A percentile compares a stretch with the other conserved stretches of the same genome.
phyloP scores from a whole-genome alignment of 2,113 vertebrate species.

The Cariama cristata region DNA sequence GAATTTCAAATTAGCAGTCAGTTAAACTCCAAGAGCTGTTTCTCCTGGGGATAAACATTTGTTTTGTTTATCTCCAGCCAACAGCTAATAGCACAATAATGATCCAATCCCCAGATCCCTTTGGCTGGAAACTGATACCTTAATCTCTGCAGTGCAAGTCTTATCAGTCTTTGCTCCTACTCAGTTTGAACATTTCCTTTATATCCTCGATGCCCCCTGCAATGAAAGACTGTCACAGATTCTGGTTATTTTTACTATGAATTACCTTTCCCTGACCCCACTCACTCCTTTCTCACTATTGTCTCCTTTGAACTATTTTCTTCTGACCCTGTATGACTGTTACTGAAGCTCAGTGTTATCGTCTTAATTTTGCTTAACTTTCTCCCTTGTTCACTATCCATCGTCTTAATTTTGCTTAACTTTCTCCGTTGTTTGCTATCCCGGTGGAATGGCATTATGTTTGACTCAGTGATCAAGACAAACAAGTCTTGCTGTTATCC shows the following conservation, averaged over 20 bases:
- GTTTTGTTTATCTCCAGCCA: conserved; percentile 66
- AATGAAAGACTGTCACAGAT: conserved; percentile 22
- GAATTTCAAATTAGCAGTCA: conserved; percentile 59
- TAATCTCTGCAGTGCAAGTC: conserved; percentile 56
- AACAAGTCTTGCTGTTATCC: background rate
- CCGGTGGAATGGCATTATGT: background rate
- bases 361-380: background rate
- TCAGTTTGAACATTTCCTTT: conserved; percentile 48
- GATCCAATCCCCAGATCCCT: conserved; percentile 58
- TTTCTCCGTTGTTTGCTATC: background rate
- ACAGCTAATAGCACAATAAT: conserved; percentile 68
- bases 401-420: background rate
- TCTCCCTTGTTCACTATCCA: background rate
- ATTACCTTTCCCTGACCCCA: conserved; percentile 41
- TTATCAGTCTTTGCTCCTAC: conserved; percentile 54
- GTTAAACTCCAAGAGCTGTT: conserved; percentile 41
- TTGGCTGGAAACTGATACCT: conserved; percentile 63
- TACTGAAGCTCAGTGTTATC: background rate
- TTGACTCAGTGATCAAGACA: background rate
- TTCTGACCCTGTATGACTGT: background rate
- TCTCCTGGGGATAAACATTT: conserved; percentile 58
- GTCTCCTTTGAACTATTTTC: conserved; percentile 11
- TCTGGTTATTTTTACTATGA: conserved; percentile 35
- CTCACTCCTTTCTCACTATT: background rate
- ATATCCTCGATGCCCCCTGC: background rate